A percentile compares a stretch with the other conserved stretches of the same genome.
phyloP scores from a whole-genome alignment of 2,113 vertebrate genomes.

The Antechinus flavipes region DNA sequence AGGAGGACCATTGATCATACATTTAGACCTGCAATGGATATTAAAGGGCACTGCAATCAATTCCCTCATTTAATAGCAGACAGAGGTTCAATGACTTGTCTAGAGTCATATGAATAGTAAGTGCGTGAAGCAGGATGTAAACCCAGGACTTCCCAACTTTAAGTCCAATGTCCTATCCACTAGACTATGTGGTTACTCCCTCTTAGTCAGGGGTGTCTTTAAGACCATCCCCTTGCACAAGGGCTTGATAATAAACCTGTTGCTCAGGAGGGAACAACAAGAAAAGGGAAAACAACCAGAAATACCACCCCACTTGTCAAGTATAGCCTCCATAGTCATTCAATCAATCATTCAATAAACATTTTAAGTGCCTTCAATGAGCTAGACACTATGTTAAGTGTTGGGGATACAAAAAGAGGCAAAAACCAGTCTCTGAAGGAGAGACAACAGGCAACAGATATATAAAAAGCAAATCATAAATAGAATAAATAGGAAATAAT shows the following conservation, averaged over 20 bases:
- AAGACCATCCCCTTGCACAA: neutral
- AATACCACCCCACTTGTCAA: neutral
- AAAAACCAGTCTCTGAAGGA: neutral
- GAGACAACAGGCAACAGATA: neutral
- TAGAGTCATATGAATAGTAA: neutral
- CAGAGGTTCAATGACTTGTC: neutral
- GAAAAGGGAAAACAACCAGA: neutral
- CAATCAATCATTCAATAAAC: neutral
- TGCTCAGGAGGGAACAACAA: neutral
- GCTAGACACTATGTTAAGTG: neutral
- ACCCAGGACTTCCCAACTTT: neutral
- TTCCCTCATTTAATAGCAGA: neutral
- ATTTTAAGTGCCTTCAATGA: neutral
- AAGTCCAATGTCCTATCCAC: neutral
- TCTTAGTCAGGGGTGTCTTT: neutral
- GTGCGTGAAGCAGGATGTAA: neutral
- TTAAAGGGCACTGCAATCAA: neutral
- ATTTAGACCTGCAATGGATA: neutral
- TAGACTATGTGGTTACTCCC: neutral
- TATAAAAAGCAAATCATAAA: neutral
- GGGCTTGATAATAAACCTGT: neutral
- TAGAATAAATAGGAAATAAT: neutral
- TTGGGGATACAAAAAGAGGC: neutral
- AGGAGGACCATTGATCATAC: neutral
- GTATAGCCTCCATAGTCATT: neutral